Conservation (phyloP, 2,888 invertebrate genomes). For the Erebia palarica region DNA sequence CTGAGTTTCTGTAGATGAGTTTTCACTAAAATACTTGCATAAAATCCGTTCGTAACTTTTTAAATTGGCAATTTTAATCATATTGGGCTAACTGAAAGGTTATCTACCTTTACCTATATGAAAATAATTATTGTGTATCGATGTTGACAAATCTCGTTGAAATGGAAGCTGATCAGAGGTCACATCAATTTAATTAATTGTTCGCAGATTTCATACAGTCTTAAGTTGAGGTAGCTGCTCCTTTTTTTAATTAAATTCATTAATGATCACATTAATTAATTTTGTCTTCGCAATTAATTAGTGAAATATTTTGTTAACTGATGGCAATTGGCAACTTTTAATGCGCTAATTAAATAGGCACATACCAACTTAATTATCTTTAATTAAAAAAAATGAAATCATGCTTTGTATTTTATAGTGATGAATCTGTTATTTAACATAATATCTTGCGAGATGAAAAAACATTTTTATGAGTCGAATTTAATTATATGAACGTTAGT, state of each 20-base stretch:
- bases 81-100: too few species aligned
- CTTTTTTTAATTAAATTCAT: neutral
- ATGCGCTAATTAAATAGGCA: neutral
- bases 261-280: neutral
- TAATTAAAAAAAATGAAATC: neutral
- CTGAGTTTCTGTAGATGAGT: too few species aligned
- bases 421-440: neutral
- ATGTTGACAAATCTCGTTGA: conserved; percentile 3
- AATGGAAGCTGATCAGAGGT: conserved; percentile 21
- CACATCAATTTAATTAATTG: conserved; percentile 28
- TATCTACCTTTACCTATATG: too few species aligned
- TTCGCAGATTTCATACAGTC: conserved; percentile 18
- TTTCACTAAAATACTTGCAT: too few species aligned
- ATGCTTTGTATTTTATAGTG: neutral
- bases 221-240: neutral
- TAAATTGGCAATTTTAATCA: too few species aligned
- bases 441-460: neutral
- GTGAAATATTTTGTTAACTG: conserved; percentile 10
- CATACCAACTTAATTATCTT: neutral
- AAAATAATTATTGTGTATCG: too few species aligned
- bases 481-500: too few species aligned
- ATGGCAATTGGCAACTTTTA: neutral
- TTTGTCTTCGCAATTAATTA: neutral
- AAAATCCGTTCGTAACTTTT: too few species aligned
- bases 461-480: neutral